Evolutionary conservation across 2,888 invertebrate genomes (phyloP).

Genomic region (Belgica antarctica): DNA sequence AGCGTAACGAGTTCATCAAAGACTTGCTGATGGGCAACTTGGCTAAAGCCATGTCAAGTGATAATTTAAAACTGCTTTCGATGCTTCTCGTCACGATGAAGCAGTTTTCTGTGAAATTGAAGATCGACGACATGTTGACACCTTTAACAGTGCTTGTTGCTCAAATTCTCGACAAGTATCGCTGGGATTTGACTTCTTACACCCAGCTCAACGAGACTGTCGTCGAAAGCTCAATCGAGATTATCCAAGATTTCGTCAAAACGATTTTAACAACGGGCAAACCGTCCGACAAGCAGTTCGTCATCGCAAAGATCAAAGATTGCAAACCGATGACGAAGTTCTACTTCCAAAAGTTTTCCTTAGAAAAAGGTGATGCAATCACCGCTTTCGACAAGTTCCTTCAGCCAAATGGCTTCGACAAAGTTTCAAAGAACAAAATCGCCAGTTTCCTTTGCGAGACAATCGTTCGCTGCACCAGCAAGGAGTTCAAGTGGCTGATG

Average conservation of each 20-base stretch:
- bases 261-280: slow-evolving; percentile 49
- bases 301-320: slow-evolving; percentile 48
- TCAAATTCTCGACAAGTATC: slow-evolving; percentile 50
- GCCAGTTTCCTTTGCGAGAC: slow-evolving; percentile 46
- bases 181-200: slow-evolving; percentile 51
- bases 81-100: slow-evolving; percentile 48
- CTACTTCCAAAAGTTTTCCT: slow-evolving; percentile 50
- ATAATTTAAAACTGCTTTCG: slow-evolving; percentile 41
- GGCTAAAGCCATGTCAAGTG: slow-evolving; percentile 47
- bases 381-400: slow-evolving; percentile 50
- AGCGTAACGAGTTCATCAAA: slow-evolving; percentile 49
- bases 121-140: slow-evolving; percentile 49
- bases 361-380: slow-evolving; percentile 47
- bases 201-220: slow-evolving; percentile 49
- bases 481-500: slow-evolving; percentile 51
- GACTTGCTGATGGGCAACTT: slow-evolving; percentile 48
- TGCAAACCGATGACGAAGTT: slow-evolving; percentile 49
- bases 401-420: slow-evolving; percentile 43
- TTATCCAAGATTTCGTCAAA: slow-evolving; percentile 48
- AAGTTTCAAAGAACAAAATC: background rate
- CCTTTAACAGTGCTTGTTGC: slow-evolving; percentile 50
- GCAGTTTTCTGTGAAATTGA: slow-evolving; percentile 47
- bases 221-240: slow-evolving; percentile 48
- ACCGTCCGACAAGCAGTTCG: slow-evolving; percentile 51
- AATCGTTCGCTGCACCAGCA: slow-evolving; percentile 50